These are phyloP conservation scores for Paedocypris sp. DNA, from an alignment of 2,113 vertebrate species.

Conservation along the genomic window DNA sequence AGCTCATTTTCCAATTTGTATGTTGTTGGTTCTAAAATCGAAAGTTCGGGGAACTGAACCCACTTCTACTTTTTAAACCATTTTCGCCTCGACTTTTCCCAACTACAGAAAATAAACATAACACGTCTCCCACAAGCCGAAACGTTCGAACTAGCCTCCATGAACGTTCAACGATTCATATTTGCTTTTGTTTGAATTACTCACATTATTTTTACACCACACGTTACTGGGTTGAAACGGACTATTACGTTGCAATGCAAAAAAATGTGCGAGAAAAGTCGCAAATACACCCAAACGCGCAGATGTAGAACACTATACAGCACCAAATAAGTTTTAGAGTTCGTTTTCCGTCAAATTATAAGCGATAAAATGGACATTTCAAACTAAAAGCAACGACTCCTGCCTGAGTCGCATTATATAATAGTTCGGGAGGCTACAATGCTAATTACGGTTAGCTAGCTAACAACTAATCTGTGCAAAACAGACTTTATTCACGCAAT, in stretches of 20 bases:
- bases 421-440: slow-evolving; percentile 1
- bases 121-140: too few relatives aligned
- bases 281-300: not conserved
- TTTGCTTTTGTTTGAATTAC: not conserved
- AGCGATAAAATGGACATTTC: not conserved
- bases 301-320: not conserved
- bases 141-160: too few relatives aligned
- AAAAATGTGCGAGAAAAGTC: too few relatives aligned
- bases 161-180: too few relatives aligned
- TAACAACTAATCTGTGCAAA: slow-evolving; percentile 1
- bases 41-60: too few relatives aligned
- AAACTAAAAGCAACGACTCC: not conserved
- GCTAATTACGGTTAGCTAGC: slow-evolving; percentile 17
- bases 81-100: too few relatives aligned
- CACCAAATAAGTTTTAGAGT: not conserved
- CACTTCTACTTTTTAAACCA: too few relatives aligned
- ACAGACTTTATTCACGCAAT: not conserved
- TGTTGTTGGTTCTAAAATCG: too few relatives aligned
- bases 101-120: too few relatives aligned
- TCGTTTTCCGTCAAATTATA: not conserved
- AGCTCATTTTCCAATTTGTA: too few relatives aligned
- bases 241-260: too few relatives aligned
- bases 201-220: not conserved
- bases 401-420: not conserved
- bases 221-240: too few relatives aligned